These are phyloP conservation scores for Pipistrellus kuhlii DNA, from an alignment of 2,797 vertebrate genomes.

Conservation along the genomic window DNA sequence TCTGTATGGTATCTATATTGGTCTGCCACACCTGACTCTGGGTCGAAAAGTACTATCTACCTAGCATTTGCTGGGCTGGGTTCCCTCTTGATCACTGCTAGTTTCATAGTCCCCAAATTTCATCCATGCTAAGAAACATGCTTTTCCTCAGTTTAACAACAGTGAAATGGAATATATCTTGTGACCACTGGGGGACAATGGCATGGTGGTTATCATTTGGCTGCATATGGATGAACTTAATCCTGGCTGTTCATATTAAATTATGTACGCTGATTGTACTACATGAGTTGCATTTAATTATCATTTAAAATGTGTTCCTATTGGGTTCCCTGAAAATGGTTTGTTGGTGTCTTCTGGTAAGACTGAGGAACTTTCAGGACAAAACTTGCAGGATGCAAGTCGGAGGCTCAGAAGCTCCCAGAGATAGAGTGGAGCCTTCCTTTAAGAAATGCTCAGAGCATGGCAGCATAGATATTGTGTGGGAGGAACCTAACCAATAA, in stretches of 20 bases:
- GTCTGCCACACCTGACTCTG: neutral
- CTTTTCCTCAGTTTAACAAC: neutral
- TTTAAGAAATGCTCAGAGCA: constrained; percentile 9
- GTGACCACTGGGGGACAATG: neutral
- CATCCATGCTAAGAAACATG: neutral
- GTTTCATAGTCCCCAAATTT: neutral
- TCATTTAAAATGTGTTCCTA: constrained; percentile 22
- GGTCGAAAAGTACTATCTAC: neutral
- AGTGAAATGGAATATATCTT: neutral
- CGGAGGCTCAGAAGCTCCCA: neutral
- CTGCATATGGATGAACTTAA: neutral
- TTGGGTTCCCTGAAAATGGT: neutral
- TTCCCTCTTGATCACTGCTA: neutral
- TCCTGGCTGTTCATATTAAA: neutral
- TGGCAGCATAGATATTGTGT: neutral
- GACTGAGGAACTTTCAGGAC: constrained; percentile 39
- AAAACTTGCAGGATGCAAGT: constrained; percentile 15
- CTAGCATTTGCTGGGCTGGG: neutral
- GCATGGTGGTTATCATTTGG: neutral
- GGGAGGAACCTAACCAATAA: constrained; percentile 32
- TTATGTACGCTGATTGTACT: neutral
- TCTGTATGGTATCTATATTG: no score
- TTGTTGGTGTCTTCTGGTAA: neutral
- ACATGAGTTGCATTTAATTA: neutral
- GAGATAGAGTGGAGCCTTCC: neutral